phyloP scores from a whole-genome alignment of 1,140 invertebrate species.

The Eriocheir sinensis region DNA sequence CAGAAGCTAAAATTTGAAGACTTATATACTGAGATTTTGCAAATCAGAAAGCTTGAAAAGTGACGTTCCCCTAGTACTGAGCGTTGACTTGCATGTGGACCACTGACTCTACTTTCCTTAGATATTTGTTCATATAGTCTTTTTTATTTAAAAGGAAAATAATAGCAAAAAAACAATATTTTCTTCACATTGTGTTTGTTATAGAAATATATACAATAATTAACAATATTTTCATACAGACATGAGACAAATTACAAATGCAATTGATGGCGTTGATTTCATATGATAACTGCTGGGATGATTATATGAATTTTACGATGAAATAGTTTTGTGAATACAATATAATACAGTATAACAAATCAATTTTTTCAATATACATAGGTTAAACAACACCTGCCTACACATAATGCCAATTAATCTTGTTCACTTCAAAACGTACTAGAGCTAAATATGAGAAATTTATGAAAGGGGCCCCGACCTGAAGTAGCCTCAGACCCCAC shows the following conservation, averaged over 20 bases:
- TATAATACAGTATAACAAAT: constrained; percentile 20
- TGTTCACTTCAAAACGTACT: constrained; percentile 10
- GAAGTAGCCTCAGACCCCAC: constrained; percentile 28
- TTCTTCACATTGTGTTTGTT: background rate
- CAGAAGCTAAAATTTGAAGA: background rate
- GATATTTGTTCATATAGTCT: background rate
- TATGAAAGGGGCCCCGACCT: constrained; percentile 34
- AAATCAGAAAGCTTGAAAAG: no score
- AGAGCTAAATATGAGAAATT: constrained; percentile 29
- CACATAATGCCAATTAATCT: background rate
- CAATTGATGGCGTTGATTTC: no score
- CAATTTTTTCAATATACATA: constrained; percentile 36
- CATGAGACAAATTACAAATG: no score
- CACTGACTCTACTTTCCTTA: background rate
- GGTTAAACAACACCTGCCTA: background rate
- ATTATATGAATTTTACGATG: constrained; percentile 34
- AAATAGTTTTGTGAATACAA: background rate
- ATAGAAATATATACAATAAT: constrained; percentile 18
- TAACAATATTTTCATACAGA: constrained; percentile 27
- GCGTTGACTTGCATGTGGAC: constrained; percentile 27
- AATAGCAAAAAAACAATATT: background rate
- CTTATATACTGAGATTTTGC: background rate
- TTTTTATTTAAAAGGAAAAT: background rate
- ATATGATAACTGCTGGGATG: no score
- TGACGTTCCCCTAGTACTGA: no score